Evolutionary conservation across 2,113 vertebrate genomes (phyloP), one percentile per base, ranked within the genome.

Genomic region (Tupaia tana): DNA sequence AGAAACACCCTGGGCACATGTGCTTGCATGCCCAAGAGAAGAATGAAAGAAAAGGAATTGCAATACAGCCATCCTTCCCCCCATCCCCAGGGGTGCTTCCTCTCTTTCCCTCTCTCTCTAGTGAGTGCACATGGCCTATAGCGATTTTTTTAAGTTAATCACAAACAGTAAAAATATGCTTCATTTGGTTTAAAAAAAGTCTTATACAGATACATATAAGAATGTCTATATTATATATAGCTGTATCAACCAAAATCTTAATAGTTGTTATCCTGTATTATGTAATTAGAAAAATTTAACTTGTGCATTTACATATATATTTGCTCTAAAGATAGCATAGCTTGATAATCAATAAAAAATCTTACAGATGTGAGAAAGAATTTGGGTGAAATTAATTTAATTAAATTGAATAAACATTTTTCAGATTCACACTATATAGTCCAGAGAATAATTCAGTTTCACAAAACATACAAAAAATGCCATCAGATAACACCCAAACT

Each of bases 151-250:
- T 90, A 74, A 81, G 9, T 29, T 86, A 83, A 61, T 58, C 56
- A 59, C 24, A 73, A 86, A 74, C 79, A 58, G 25, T 25, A 78
- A 8, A 8, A 83, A 58, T 58, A 80, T 52, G 27, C 58, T 83
- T 95, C 34, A 84, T 43, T 90, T 86, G 70, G 81, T 1, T 74
- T 88, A 20, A 69, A 92, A 43, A 59, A 93, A 77, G 8, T 89
- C 0, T 7, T 90, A 82, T 86, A 54, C 10, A 84, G 43, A 86
- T 77, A 77, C 27, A 70, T 81, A 77, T 54, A 20, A 29, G 86
- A 81, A 22, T 24, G 66, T 34, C 58, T 69, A 56, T 18, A 77
- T 70, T 67, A 66, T 54, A 71, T 77, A 73, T n/a, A 85, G 14
- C 18, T 79, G 86, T 9, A 79, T n/a, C 91, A 93, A 85, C 14